phyloP scores from a whole-genome alignment of 2,797 vertebrate genomes.

The Silurus aristotelis region DNA sequence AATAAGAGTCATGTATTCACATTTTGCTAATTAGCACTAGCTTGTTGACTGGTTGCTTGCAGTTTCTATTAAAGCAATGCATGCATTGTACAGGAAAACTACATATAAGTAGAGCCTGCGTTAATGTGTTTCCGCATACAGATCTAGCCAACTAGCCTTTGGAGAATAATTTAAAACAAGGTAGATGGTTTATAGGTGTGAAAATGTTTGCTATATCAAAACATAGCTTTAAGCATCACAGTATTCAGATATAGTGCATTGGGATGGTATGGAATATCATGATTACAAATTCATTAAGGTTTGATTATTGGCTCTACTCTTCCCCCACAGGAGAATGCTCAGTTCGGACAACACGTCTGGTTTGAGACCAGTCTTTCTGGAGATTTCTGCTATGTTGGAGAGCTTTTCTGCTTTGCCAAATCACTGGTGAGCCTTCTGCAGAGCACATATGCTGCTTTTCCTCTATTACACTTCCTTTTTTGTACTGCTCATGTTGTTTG shows the following conservation, averaged over 20 bases:
- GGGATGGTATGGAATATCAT: background rate
- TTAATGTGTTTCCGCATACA: too few relatives aligned
- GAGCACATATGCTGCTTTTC: constrained; percentile 45
- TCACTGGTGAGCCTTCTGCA: constrained; percentile 81
- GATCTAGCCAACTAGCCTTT: too few relatives aligned
- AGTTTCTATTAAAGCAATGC: background rate
- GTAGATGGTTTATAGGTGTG: background rate
- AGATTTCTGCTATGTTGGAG: constrained; percentile 96
- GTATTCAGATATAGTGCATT: background rate
- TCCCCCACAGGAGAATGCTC: constrained; percentile 83
- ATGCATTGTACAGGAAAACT: background rate
- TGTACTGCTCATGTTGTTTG: background rate
- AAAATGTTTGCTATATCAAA: background rate
- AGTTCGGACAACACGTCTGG: constrained; percentile 95
- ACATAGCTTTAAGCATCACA: background rate
- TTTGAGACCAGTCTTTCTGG: constrained; percentile 91
- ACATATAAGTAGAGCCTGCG: background rate
- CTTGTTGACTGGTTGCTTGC: constrained; percentile 2
- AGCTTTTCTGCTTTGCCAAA: constrained; percentile 90
- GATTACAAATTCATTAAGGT: background rate
- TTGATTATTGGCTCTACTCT: background rate
- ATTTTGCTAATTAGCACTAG: constrained; percentile 11
- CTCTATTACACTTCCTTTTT: constrained; percentile 3
- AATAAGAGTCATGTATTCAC: constrained; percentile 9
- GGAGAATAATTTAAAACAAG: too few relatives aligned